These are phyloP conservation scores for Ichneumon xanthorius DNA, from an alignment of 2,888 invertebrate species.

Conservation along the genomic window DNA sequence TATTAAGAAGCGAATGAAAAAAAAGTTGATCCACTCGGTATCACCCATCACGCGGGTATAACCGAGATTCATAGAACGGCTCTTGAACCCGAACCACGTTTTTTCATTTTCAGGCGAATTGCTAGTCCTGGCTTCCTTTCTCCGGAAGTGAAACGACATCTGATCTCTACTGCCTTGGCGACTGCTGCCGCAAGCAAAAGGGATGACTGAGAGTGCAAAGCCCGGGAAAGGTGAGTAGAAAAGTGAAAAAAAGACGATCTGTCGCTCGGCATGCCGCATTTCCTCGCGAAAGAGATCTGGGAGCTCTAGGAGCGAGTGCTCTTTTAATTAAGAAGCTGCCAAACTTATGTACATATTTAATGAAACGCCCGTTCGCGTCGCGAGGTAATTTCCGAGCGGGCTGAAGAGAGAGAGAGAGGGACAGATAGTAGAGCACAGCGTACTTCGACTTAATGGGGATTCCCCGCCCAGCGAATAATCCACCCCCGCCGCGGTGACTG, in stretches of 20 bases:
- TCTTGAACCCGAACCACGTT: background rate
- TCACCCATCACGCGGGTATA: no score
- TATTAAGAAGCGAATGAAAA: background rate
- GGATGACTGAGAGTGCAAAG: slow-evolving; percentile 35
- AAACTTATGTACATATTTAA: slow-evolving; percentile 70
- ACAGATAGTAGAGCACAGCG: slow-evolving; percentile 35
- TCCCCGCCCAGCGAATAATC: slow-evolving; percentile 67
- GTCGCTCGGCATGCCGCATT: slow-evolving; percentile 45
- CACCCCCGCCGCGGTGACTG: slow-evolving; percentile 50
- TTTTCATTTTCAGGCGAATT: slow-evolving; percentile 10
- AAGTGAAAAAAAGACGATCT: slow-evolving; percentile 44
- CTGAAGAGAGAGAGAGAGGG: slow-evolving; percentile 37
- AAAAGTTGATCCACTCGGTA: background rate
- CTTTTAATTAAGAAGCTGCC: slow-evolving; percentile 70
- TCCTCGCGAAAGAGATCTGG: slow-evolving; percentile 52
- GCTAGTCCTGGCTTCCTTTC: slow-evolving; percentile 4
- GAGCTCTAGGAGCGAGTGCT: slow-evolving; percentile 58
- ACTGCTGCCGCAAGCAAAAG: slow-evolving; percentile 20
- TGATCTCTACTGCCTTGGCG: slow-evolving; percentile 13
- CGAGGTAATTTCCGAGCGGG: slow-evolving; percentile 64
- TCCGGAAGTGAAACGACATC: slow-evolving; percentile 25
- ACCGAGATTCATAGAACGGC: background rate
- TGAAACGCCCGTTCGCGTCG: slow-evolving; percentile 67
- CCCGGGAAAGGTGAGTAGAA: slow-evolving; percentile 24
- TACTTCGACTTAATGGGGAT: slow-evolving; percentile 68